A percentile compares a stretch with the other conserved stretches of the same genome.
These are phyloP conservation scores for Drosophila busckii DNA, from an alignment of 1,140 invertebrate genomes.

Conservation along the genomic window DNA sequence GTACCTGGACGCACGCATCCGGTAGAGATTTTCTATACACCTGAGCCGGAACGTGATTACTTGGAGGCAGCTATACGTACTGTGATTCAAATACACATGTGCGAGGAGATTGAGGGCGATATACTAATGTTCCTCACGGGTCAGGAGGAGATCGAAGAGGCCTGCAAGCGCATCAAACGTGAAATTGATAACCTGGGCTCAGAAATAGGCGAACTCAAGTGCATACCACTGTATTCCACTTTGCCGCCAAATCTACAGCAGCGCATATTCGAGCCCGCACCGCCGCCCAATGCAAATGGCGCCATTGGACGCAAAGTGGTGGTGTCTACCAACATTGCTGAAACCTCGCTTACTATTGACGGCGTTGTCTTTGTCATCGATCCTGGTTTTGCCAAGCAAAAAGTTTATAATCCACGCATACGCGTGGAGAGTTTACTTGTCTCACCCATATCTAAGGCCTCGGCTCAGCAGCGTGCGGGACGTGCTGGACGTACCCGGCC, in stretches of 20 bases:
- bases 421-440: constrained; percentile 98
- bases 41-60: constrained; percentile 98
- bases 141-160: constrained; percentile 98
- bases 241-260: constrained; percentile 98
- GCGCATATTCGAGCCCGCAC: constrained; percentile 97
- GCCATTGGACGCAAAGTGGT: constrained; percentile 98
- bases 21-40: constrained; percentile 99
- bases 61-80: constrained; percentile 99
- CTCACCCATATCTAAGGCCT: constrained; percentile 99
- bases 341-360: constrained; percentile 99
- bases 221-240: constrained; percentile 99
- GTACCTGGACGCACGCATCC: constrained; percentile 96
- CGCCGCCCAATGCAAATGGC: constrained; percentile 94
- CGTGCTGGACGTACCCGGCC: constrained; percentile 97
- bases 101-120: constrained; percentile 95
- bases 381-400: constrained; percentile 99
- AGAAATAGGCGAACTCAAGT: constrained; percentile 98
- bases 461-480: constrained; percentile 98
- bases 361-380: constrained; percentile 99
- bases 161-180: constrained; percentile 97
- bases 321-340: constrained; percentile 99
- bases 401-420: constrained; percentile 98
- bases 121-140: constrained; percentile 97
- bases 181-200: constrained; percentile 98
- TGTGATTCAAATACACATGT: constrained; percentile 99